Evolutionary conservation across 2,888 invertebrate genomes (phyloP), one percentile per base, ranked within the genome.

Genomic region (Chaetogeoica ovagalla): DNA sequence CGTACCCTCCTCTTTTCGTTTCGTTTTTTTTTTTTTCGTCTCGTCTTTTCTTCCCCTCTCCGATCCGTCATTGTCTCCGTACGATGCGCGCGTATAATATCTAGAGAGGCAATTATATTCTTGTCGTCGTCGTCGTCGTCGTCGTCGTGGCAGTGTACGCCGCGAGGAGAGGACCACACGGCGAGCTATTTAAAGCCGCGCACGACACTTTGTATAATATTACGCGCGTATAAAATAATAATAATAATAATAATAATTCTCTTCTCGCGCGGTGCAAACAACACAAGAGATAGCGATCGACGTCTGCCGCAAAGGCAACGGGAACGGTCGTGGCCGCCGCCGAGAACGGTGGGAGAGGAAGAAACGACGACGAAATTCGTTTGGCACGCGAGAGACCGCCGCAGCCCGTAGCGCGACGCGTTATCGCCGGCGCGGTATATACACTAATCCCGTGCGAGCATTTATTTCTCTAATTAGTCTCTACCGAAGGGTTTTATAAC

Each of bases 1-100:
- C 15, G 15, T 52, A 69, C 60, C 72, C 60, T 17, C 48, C 43
- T 23, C 7, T 9, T n/a, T 43, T 7, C 43, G 43, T 43, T 43
- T 60, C 19, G 15, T 43, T 39, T 30, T 37, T 30, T 23, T 39
- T 39, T n/a, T 59, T 39, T 17, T 60, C 15, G n/a, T 57, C 11
- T 57, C 30, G 66, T 55, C 21, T 73, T 30, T 30, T 30, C 30
- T 30, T 30, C 30, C 30, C 30, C n/a, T 59, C 11, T 55, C 55
- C 57, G 74, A 74, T 73, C 73, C 62, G 62, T 73, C 73, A 73
- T 73, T 73, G 66, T 76, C 66, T 76, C 60, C n/a, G 75, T 15
- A 30, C 60, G 37, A 52, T 11, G 76, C 30, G 1, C 30, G 68
- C 68, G 76, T 76, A 60, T 48, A 43, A 48, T 69, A 69, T 48